Percentiles rank a stretch among this genome's conserved stretches.
These are phyloP conservation scores for Plagiodera versicolora DNA, from an alignment of 2,888 invertebrate species.

Conservation along the genomic window DNA sequence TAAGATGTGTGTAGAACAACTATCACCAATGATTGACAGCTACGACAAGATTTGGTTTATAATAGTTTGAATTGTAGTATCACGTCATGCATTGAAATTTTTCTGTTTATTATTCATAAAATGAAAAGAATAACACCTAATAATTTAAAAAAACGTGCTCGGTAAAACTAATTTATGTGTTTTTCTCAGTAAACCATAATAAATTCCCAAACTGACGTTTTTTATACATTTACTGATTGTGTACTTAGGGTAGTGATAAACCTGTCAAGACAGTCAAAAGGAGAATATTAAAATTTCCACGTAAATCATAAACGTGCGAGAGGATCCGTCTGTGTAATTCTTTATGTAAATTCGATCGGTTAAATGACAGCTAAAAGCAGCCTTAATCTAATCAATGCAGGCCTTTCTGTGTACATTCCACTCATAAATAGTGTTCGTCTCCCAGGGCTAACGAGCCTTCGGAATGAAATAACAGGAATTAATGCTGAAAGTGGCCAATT, in stretches of 20 bases:
- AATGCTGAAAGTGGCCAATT: slow-evolving; percentile 11
- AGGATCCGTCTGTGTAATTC: slow-evolving; percentile 22
- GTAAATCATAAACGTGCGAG: slow-evolving; percentile 23
- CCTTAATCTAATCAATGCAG: slow-evolving; percentile 14
- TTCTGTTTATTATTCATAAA: background rate
- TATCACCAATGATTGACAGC: too few species aligned
- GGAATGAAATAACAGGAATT: slow-evolving; percentile 9
- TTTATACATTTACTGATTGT: slow-evolving; percentile 20
- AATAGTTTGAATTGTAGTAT: too few species aligned
- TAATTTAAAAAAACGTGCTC: slow-evolving; percentile 3
- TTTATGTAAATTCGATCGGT: slow-evolving; percentile 26
- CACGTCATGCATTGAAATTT: background rate
- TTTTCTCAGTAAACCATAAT: slow-evolving; percentile 16
- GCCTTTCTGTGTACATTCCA: slow-evolving; percentile 2
- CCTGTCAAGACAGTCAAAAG: slow-evolving; percentile 22
- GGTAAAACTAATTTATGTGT: slow-evolving; percentile 16
- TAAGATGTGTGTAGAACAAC: too few species aligned
- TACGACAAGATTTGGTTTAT: too few species aligned
- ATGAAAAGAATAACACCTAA: background rate
- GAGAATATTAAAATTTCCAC: slow-evolving; percentile 17
- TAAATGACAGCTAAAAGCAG: slow-evolving; percentile 18
- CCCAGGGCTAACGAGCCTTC: slow-evolving; percentile 13
- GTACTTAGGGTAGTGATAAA: slow-evolving; percentile 26
- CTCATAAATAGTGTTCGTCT: slow-evolving; percentile 15
- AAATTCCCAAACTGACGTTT: slow-evolving; percentile 16